These are phyloP conservation scores for Phainopepla nitens DNA, from an alignment of 2,113 vertebrate genomes.

Conservation along the genomic window DNA sequence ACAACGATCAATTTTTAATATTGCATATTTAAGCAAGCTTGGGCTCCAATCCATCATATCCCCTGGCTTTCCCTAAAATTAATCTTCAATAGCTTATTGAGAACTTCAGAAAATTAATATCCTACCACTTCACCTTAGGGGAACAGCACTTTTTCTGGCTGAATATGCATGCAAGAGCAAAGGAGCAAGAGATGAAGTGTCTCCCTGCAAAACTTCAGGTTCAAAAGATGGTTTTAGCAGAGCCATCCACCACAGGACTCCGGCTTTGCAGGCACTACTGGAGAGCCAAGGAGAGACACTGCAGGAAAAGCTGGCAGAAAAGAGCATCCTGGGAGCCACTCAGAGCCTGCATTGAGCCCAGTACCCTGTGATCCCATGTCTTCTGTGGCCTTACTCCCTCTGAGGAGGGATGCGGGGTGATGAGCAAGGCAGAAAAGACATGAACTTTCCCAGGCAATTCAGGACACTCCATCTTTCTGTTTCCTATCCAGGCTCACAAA, in stretches of 20 bases:
- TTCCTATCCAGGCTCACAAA: neutral
- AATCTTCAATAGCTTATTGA: conserved; percentile 57
- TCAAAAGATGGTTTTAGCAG: neutral
- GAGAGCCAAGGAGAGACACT: neutral
- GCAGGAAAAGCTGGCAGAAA: neutral
- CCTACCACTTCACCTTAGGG: conserved; percentile 18
- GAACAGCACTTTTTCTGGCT: neutral
- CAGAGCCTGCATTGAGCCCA: neutral
- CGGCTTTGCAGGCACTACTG: neutral
- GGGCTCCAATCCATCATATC: conserved; percentile 37
- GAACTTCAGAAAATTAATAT: conserved; percentile 59
- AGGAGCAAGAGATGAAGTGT: neutral
- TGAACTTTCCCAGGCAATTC: neutral
- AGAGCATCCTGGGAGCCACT: neutral
- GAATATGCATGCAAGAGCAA: neutral
- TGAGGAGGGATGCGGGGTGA: neutral
- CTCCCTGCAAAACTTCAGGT: neutral
- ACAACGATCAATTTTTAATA: conserved; percentile 68
- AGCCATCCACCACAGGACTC: neutral
- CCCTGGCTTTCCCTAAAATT: conserved; percentile 59
- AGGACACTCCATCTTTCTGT: neutral
- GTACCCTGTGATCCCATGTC: no score
- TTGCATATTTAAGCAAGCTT: conserved; percentile 65
- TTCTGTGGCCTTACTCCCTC: neutral
- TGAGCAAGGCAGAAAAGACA: neutral